Evolutionary conservation across 2,888 invertebrate species (phyloP), one percentile per base, ranked within the genome.

Genomic region (Nomada ruficornis): DNA sequence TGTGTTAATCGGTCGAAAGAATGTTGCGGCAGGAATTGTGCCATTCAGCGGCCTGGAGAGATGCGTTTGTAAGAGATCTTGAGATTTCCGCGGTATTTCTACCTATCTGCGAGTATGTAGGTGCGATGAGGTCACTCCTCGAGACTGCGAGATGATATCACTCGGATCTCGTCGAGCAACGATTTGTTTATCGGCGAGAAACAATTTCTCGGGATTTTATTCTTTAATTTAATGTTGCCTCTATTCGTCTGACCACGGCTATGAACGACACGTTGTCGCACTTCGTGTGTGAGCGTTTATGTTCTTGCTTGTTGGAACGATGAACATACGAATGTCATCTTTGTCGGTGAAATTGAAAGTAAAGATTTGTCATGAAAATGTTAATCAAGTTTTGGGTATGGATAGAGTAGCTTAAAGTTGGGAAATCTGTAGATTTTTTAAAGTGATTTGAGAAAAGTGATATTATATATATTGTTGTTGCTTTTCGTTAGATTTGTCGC

Each of bases 71-170:
- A 50, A 73, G 63, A 62, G 72, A 72, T 72, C 72, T 62, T 11
- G 70, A 67, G 76, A 82, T 80, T 77, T 77, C 63, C 71, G 23
- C 52, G 70, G 77, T 71, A 80, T 83, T 69, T 75, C 70, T 75
- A 64, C 82, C 67, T 80, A 80, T 80, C 81, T 68, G 84, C 77
- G 55, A 67, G 64, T 65, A 80, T 65, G 87, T 81, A 83, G 82
- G 55, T 65, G 80, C 64, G 88, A 86, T 88, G 88, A 88, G 83
- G 71, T 88, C 88, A 88, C 57, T 73, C 57, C 75, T 62, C 88
- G 83, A 79, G 82, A 62, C 80, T 78, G 73, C 59, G 70, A 64
- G 88, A 82, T 88, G 88, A 88, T 85, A 88, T 88, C 88, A 88
- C 47, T 80, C 64, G 68, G 44, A 80, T 73, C 70, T 79, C 57